A percentile compares a stretch with the other conserved stretches of the same genome.
Conservation (phyloP, 2,888 invertebrate genomes). For the Saturnia pavonia region DNA sequence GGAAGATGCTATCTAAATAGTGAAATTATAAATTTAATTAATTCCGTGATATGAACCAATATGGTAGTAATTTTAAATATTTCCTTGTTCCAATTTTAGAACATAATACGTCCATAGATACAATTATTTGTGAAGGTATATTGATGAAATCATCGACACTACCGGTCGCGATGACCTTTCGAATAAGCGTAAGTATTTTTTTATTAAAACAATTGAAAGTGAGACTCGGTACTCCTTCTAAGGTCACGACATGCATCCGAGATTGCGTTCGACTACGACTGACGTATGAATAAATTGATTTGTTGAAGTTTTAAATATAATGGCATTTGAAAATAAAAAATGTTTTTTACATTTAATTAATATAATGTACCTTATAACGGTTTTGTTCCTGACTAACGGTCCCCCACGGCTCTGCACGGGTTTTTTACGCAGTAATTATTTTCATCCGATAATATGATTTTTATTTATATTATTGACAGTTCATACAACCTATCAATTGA, state of each 20-base stretch:
- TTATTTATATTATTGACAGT: no score
- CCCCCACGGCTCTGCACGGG: no score
- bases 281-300: conserved; percentile 33
- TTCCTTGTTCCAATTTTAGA: conserved; percentile 5
- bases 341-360: no score
- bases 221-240: conserved; percentile 50
- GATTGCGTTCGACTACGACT: conserved; percentile 24
- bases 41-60: not conserved
- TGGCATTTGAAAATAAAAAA: no score
- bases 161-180: conserved; percentile 62
- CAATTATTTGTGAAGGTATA: conserved; percentile 30
- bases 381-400: no score
- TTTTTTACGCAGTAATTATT: no score
- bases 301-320: not conserved
- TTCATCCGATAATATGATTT: no score
- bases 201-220: conserved; percentile 76
- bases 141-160: conserved; percentile 57
- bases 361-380: no score
- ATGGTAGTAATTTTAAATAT: not conserved
- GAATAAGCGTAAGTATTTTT: conserved; percentile 48
- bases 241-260: conserved; percentile 51
- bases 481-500: no score
- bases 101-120: conserved; percentile 7
- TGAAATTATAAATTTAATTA: not conserved
- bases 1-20: not conserved